These are phyloP conservation scores for Molanna angustata DNA, from an alignment of 2,888 invertebrate genomes.

Conservation along the genomic window DNA sequence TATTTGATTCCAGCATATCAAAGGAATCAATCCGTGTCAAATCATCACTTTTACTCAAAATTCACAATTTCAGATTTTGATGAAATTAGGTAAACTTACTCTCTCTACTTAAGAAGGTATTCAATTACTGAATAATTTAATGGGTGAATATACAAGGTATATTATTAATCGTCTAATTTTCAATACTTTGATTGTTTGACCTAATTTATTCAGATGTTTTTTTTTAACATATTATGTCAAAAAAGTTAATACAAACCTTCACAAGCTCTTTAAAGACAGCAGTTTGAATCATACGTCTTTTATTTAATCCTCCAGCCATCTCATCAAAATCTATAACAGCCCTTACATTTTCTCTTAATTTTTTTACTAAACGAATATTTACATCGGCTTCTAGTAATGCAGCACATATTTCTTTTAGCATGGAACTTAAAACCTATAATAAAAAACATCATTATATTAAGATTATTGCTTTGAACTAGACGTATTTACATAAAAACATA, in stretches of 20 bases:
- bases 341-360: conserved; percentile 95
- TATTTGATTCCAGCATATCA: no score
- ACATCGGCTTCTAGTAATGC: conserved; percentile 97
- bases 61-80: no score
- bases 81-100: no score
- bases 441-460: background rate
- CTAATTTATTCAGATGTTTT: no score
- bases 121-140: no score
- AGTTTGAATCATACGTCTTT: conserved; percentile 97
- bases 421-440: conserved; percentile 89
- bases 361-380: conserved; percentile 93
- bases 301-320: conserved; percentile 98
- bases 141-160: no score
- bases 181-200: no score
- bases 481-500: background rate
- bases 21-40: no score
- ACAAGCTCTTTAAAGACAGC: conserved; percentile 98
- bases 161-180: no score
- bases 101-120: no score
- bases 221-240: background rate
- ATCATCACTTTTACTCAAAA: no score
- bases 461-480: background rate
- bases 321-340: conserved; percentile 98
- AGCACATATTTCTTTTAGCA: conserved; percentile 98
- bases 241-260: conserved; percentile 61